phyloP scores from a whole-genome alignment of 2,113 vertebrate species.

The Ictalurus punctatus region DNA sequence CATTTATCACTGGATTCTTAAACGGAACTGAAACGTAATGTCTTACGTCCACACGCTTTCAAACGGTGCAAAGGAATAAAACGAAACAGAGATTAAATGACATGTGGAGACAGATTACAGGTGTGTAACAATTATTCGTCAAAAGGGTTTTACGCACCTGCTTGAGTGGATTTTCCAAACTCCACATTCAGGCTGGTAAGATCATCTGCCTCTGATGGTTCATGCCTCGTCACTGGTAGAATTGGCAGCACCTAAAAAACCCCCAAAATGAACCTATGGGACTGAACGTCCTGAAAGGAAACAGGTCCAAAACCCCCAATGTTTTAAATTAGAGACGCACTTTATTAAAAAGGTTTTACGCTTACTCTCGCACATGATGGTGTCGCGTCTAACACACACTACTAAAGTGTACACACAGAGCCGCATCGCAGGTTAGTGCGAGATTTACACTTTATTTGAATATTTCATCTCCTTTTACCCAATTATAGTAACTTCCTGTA shows the following conservation, averaged over 20 bases:
- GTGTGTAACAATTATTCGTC: too few species aligned
- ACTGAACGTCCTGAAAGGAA: background rate
- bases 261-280: background rate
- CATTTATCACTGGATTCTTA: too few species aligned
- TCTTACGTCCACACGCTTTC: background rate
- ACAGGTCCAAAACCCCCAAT: background rate
- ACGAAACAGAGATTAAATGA: too few species aligned
- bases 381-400: background rate
- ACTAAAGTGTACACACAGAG: background rate
- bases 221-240: too few species aligned
- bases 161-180: too few species aligned
- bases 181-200: too few species aligned
- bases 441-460: background rate
- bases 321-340: background rate
- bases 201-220: too few species aligned
- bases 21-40: too few species aligned
- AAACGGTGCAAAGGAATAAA: too few species aligned
- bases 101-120: too few species aligned
- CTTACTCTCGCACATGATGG: background rate
- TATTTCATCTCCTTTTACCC: background rate
- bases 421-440: background rate
- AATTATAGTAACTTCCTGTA: background rate
- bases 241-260: background rate
- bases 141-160: too few species aligned
- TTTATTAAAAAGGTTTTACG: background rate